A percentile compares a stretch with the other conserved stretches of the same genome.
phyloP scores from a whole-genome alignment of 2,113 vertebrate species.

The Hippopotamus amphibius region DNA sequence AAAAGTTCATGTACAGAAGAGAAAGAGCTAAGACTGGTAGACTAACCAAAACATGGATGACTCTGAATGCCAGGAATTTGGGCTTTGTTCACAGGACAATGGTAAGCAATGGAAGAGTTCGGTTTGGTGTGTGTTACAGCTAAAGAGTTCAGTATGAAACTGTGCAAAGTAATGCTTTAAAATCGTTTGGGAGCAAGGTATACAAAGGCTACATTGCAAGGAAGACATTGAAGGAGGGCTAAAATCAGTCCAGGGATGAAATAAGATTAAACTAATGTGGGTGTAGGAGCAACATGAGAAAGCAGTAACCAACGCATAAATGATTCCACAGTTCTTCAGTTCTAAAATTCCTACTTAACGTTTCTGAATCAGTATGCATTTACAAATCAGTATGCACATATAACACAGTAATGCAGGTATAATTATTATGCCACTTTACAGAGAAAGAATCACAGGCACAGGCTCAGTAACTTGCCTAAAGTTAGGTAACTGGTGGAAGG shows the following conservation, averaged over 20 bases:
- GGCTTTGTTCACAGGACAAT: background rate
- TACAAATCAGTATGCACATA: background rate
- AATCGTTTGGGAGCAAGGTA: background rate
- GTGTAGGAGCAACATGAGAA: background rate
- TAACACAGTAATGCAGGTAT: background rate
- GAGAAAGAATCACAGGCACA: background rate
- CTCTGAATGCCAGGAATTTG: background rate
- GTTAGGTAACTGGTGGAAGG: background rate
- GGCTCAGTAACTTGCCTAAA: background rate
- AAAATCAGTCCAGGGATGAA: background rate
- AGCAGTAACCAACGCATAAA: background rate
- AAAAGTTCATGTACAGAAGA: background rate
- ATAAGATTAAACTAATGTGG: background rate
- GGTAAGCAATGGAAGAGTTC: background rate
- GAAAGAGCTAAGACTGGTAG: background rate
- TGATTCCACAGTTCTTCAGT: background rate
- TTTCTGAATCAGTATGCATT: conserved; percentile 1
- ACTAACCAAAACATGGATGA: background rate
- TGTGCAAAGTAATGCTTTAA: background rate
- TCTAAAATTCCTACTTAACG: background rate
- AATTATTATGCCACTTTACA: background rate
- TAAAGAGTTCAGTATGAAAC: background rate
- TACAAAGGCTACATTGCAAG: background rate
- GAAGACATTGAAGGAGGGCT: background rate
- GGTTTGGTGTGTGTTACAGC: background rate